Conservation (phyloP, 2,888 invertebrate species). For the Cephus pulcher region DNA sequence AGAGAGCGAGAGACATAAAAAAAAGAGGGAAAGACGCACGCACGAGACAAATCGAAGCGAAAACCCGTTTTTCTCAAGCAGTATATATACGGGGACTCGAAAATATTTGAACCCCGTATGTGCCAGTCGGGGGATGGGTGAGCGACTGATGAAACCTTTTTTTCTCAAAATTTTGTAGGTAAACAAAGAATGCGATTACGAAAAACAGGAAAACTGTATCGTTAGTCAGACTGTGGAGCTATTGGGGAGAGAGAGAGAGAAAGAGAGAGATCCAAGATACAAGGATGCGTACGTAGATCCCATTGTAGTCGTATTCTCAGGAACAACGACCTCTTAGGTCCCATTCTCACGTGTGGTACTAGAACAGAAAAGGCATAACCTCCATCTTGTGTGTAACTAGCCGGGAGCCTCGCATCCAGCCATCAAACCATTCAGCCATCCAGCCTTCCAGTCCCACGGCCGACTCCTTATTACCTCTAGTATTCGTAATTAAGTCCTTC, state of each 20-base stretch:
- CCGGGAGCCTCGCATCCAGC: background rate
- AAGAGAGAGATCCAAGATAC: background rate
- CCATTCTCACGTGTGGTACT: background rate
- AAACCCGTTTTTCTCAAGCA: background rate
- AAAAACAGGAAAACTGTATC: background rate
- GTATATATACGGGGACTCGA: background rate
- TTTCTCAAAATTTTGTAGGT: background rate
- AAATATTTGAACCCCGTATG: background rate
- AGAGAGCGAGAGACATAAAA: background rate
- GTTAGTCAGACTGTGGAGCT: background rate
- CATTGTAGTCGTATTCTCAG: background rate
- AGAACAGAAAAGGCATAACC: background rate
- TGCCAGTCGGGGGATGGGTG: too few species aligned
- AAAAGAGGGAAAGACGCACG: background rate
- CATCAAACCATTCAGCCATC: background rate
- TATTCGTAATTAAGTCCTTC: conserved; percentile 49
- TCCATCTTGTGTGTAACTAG: background rate
- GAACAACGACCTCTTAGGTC: background rate
- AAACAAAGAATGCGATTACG: background rate
- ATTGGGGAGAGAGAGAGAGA: background rate
- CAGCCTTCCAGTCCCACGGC: conserved; percentile 44
- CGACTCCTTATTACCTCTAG: conserved; percentile 47
- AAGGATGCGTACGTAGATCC: background rate
- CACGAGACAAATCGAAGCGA: background rate
- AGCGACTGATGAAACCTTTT: background rate